A percentile compares a stretch with the other conserved stretches of the same genome.
phyloP scores from a whole-genome alignment of 2,888 invertebrate genomes.

The Julus scandinavius region DNA sequence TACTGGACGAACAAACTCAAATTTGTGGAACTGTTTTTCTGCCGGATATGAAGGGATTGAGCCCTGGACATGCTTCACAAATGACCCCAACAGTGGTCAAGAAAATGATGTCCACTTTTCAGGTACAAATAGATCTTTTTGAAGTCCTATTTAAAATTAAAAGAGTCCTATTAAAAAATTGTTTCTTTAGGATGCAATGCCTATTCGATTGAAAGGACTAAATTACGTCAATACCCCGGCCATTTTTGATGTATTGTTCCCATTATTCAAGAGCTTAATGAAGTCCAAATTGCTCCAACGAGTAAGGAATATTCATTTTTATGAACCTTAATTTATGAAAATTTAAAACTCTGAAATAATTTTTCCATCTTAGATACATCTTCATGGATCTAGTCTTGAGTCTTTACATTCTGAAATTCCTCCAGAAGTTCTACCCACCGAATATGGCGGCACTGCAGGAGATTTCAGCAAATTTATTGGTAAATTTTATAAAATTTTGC shows the following conservation, averaged over 20 bases:
- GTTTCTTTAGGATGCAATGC: slow-evolving; percentile 71
- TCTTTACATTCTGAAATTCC: slow-evolving; percentile 69
- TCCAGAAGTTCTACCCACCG: slow-evolving; percentile 70
- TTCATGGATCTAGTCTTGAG: slow-evolving; percentile 68
- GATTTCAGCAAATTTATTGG: neutral
- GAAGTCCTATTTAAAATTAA: no score
- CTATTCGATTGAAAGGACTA: slow-evolving; percentile 71
- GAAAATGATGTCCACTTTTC: slow-evolving; percentile 69
- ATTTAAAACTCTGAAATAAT: neutral
- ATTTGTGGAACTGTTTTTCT: slow-evolving; percentile 68
- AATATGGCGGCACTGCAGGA: slow-evolving; percentile 71
- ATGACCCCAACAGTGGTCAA: slow-evolving; percentile 72
- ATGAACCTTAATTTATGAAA: neutral
- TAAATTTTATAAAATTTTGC: neutral
- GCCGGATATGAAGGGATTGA: slow-evolving; percentile 71
- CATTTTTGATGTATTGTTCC: slow-evolving; percentile 72
- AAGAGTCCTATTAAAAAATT: no score
- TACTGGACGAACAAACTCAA: slow-evolving; percentile 56
- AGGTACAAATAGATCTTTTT: slow-evolving; percentile 60
- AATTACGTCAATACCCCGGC: slow-evolving; percentile 73
- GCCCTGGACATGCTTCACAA: slow-evolving; percentile 71
- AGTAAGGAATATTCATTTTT: slow-evolving; percentile 65
- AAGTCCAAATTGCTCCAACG: slow-evolving; percentile 73
- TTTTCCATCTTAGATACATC: slow-evolving; percentile 64
- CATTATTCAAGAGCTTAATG: slow-evolving; percentile 72